phyloP scores from a whole-genome alignment of 2,888 invertebrate species.

The Lasioglossum villosulum region DNA sequence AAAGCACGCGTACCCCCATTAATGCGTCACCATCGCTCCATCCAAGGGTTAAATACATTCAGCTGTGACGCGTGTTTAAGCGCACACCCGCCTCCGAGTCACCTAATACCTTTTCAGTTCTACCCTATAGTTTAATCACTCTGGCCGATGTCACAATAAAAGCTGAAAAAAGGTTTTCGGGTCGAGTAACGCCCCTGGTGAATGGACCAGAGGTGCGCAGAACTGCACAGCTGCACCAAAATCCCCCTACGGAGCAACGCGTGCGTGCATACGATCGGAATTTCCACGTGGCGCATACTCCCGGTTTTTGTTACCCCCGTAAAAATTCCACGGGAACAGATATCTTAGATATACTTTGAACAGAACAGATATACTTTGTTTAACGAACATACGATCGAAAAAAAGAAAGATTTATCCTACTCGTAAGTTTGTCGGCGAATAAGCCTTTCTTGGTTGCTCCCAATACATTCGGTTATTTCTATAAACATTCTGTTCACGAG shows the following conservation, averaged over 20 bases:
- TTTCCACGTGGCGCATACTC: background rate
- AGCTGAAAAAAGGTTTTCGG: background rate
- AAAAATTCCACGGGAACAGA: background rate
- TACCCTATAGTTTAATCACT: background rate
- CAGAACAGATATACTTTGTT: no score
- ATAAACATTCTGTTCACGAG: no score
- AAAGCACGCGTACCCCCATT: background rate
- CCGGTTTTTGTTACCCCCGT: background rate
- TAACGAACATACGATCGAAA: no score
- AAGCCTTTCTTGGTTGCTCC: no score
- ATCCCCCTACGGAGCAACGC: background rate
- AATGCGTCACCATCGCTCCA: background rate
- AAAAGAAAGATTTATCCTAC: no score
- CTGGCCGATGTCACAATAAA: background rate
- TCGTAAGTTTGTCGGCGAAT: no score
- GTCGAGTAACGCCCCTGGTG: slow-evolving; percentile 14
- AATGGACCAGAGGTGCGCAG: background rate
- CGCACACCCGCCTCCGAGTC: background rate
- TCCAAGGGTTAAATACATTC: background rate
- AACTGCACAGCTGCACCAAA: background rate
- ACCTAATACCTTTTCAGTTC: slow-evolving; percentile 7
- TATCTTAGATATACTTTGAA: no score
- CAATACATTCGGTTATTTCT: no score
- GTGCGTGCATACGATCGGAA: background rate
- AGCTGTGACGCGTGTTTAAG: background rate